Evolutionary conservation across 2,113 vertebrate species (phyloP).

Genomic region (Penelope pileata): DNA sequence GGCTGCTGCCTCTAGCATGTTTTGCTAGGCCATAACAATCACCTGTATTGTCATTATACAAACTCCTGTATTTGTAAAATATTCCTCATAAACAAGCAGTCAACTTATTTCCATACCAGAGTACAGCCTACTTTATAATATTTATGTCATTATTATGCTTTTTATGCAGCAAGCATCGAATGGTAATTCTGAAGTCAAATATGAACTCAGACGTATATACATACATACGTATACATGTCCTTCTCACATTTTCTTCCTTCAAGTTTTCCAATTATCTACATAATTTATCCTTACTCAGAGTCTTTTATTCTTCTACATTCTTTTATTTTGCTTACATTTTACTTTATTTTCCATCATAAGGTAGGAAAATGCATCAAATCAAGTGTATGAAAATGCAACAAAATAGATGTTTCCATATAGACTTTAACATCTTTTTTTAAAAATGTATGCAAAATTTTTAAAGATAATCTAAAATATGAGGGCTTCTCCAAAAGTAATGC

Average conservation of each 20-base stretch:
- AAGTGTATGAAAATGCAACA: background rate
- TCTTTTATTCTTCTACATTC: background rate
- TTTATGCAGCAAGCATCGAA: background rate
- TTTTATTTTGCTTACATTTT: background rate
- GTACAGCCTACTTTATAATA: background rate
- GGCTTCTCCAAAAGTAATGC: too few species aligned
- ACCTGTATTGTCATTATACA: background rate
- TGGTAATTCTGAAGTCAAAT: background rate
- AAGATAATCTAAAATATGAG: background rate
- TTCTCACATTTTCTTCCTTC: background rate
- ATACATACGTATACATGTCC: background rate
- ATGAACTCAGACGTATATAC: background rate
- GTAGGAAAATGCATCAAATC: background rate
- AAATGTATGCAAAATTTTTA: background rate
- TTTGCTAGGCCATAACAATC: background rate
- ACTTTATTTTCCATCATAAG: background rate
- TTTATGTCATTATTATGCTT: background rate
- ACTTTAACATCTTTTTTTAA: background rate
- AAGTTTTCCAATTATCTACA: conserved; percentile 5
- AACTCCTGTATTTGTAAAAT: background rate
- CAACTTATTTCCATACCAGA: background rate
- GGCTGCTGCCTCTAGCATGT: background rate
- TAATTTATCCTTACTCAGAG: background rate
- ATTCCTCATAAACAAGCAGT: background rate
- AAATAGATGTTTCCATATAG: background rate